Conservation (phyloP, 1,140 invertebrate species). For the Acromyrmex heyeri region DNA sequence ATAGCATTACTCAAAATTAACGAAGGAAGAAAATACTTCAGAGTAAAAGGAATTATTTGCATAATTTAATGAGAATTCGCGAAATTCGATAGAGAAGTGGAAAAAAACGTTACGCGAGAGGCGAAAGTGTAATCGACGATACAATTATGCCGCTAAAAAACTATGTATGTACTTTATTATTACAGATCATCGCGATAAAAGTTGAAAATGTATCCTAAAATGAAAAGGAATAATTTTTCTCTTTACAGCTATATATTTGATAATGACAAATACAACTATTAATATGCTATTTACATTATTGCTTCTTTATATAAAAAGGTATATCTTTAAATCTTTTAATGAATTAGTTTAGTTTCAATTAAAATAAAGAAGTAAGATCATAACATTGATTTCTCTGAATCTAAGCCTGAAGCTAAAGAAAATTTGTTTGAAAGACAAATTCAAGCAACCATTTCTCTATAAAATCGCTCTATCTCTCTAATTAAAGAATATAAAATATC, state of each 20-base stretch:
- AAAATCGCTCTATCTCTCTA: background rate
- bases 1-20: background rate
- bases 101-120: background rate
- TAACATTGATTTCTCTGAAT: background rate
- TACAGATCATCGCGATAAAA: background rate
- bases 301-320: background rate
- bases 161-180: background rate
- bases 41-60: slow-evolving; percentile 5
- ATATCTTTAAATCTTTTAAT: background rate
- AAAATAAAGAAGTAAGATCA: background rate
- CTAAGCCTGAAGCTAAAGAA: background rate
- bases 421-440: background rate
- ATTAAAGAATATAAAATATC: background rate
- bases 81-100: background rate
- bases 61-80: slow-evolving; percentile 2
- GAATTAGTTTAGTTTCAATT: background rate
- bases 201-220: background rate
- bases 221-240: background rate
- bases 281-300: background rate
- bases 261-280: background rate
- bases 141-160: background rate
- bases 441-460: background rate
- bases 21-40: background rate
- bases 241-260: background rate
- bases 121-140: background rate